Evolutionary conservation across 2,888 invertebrate genomes (phyloP).

Genomic region (Ecliptopera silaceata): DNA sequence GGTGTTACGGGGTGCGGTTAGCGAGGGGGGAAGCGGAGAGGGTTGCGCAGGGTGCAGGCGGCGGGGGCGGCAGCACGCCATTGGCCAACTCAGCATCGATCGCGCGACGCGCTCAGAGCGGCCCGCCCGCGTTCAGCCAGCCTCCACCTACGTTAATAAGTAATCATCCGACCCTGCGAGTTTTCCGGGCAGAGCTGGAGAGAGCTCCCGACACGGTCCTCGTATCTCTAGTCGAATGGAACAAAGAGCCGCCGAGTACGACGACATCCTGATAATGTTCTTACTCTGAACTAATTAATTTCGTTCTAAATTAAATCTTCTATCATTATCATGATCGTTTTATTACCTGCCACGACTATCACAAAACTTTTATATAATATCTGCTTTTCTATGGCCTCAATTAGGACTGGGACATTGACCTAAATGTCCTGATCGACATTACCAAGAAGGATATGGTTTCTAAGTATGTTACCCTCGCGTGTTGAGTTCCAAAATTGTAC

Average conservation of each 20-base stretch:
- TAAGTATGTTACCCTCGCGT: too few relatives aligned
- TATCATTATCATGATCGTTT: neutral
- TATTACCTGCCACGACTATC: neutral
- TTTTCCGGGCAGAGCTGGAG: constrained; percentile 75
- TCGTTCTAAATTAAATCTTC: neutral
- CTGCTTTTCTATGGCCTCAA: neutral
- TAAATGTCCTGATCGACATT: too few relatives aligned
- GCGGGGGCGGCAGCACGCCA: constrained; percentile 76
- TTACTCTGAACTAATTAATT: neutral
- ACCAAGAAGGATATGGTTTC: too few relatives aligned
- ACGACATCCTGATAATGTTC: constrained; percentile 53
- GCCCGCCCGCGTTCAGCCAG: constrained; percentile 78
- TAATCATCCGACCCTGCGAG: constrained; percentile 81
- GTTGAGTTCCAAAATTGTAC: too few relatives aligned
- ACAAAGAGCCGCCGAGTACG: constrained; percentile 74
- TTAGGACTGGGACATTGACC: too few relatives aligned
- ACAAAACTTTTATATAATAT: neutral
- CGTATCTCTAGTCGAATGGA: constrained; percentile 73
- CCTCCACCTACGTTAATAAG: constrained; percentile 84
- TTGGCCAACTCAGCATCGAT: constrained; percentile 81
- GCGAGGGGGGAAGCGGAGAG: constrained; percentile 62
- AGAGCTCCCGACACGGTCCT: constrained; percentile 72
- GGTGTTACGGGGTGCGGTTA: constrained; percentile 71
- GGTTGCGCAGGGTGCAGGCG: constrained; percentile 71
- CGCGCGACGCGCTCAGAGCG: constrained; percentile 74